A percentile compares a stretch with the other conserved stretches of the same genome.
Evolutionary conservation across 2,113 vertebrate genomes (phyloP).

Genomic region (Pedetes capensis): DNA sequence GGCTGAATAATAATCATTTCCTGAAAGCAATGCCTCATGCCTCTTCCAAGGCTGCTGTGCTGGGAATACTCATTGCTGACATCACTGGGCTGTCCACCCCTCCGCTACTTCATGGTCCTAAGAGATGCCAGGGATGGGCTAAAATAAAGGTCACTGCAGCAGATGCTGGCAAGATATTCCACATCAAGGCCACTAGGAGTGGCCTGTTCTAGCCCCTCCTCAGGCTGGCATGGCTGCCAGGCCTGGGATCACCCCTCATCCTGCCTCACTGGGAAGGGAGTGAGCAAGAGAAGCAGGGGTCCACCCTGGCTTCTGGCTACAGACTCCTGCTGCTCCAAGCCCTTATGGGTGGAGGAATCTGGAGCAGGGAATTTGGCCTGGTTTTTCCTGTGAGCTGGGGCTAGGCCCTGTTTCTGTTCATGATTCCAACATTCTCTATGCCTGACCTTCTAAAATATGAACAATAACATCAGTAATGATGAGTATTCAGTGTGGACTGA

Average conservation of each 20-base stretch:
- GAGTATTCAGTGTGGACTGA: not conserved
- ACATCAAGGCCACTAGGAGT: not conserved
- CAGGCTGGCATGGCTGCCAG: not conserved
- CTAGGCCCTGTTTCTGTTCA: constrained; percentile 59
- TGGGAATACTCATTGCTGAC: constrained; percentile 62
- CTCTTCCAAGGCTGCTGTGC: constrained; percentile 44
- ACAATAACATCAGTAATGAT: constrained; percentile 61
- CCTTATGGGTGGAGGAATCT: constrained; percentile 72
- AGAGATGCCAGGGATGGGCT: constrained; percentile 61
- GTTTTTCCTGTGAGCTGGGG: constrained; percentile 66
- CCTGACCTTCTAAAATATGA: constrained; percentile 74
- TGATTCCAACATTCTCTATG: constrained; percentile 60
- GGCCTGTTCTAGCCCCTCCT: not conserved
- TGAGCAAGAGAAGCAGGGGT: constrained; percentile 35
- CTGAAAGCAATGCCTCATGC: constrained; percentile 57
- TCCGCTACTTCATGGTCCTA: constrained; percentile 38
- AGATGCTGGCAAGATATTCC: constrained; percentile 55
- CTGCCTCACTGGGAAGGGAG: constrained; percentile 21
- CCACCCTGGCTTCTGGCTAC: constrained; percentile 66
- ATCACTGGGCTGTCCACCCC: constrained; percentile 57
- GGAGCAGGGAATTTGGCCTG: constrained; percentile 67
- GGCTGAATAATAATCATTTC: constrained; percentile 60
- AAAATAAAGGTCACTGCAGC: constrained; percentile 63
- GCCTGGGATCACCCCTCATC: not conserved
- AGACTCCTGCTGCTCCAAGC: constrained; percentile 42